These are phyloP conservation scores for Mesembrinibis cayennensis DNA, from an alignment of 2,113 vertebrate genomes.

Conservation along the genomic window DNA sequence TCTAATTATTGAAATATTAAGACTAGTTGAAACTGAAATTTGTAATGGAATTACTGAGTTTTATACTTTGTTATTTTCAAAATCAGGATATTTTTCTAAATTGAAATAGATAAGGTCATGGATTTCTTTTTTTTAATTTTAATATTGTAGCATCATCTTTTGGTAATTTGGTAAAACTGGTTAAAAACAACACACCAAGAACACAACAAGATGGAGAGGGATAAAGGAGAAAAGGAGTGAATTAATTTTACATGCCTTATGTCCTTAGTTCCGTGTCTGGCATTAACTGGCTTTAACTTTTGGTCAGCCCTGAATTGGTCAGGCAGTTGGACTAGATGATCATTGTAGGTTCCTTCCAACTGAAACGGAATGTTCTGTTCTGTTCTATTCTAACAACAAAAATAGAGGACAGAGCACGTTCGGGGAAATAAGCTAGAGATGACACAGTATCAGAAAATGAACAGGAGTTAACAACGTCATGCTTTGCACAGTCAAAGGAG, in stretches of 20 bases:
- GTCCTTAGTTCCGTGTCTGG: not conserved
- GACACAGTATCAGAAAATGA: not conserved
- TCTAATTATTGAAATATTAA: not conserved
- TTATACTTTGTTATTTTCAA: not conserved
- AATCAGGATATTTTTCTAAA: not conserved
- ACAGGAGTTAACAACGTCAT: accelerated
- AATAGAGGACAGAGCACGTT: not conserved
- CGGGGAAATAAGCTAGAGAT: not conserved
- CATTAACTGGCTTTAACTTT: not conserved
- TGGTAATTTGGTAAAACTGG: not conserved
- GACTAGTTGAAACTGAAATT: not conserved
- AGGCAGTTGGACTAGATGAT: not conserved
- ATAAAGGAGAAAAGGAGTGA: not conserved
- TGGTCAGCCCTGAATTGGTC: not conserved
- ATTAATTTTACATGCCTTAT: not conserved
- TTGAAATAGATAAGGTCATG: not conserved
- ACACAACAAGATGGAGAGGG: not conserved
- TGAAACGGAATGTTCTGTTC: not conserved
- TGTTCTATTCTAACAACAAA: not conserved
- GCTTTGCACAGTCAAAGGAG: not conserved
- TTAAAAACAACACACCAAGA: not conserved
- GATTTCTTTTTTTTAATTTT: not conserved
- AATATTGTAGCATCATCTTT: not conserved
- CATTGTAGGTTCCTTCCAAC: not conserved
- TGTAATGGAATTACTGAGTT: not conserved